Evolutionary conservation across 1,140 invertebrate species (phyloP), one percentile per base, ranked within the genome.

Genomic region (Philotrypesis tridentata): DNA sequence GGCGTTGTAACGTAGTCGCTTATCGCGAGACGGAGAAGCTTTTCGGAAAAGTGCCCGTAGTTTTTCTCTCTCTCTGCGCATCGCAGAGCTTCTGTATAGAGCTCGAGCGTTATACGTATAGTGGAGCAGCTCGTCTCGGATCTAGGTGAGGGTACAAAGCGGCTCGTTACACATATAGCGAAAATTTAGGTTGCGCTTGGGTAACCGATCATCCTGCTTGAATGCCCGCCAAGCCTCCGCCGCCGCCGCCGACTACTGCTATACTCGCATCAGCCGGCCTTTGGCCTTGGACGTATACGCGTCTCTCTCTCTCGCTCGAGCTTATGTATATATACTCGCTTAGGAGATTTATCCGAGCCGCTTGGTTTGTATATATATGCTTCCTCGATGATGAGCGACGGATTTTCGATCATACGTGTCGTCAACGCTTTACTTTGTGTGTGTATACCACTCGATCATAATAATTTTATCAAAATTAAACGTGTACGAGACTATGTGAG

Each of bases 171-270:
- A 67, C 65, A 37, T 75, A 60, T 68, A 81, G 79, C 55, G 60
- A 82, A 82, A 78, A 77, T 82, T 82, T 72, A 82, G 67, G 80
- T 77, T 82, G 80, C 48, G 74, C 74, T 77, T 82, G 67, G 63
- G 67, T 82, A 77, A 82, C 65, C 74, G 65, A 82, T 82, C 14
- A 77, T 82, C 55, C 33, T 77, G 80, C 74, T 82, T 82, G 80
- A 82, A 82, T 82, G 68, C 25, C 60, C 80, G 80, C 74, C 74
- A 82, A 82, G 67, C 48, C 55, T 55, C 48, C 48, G 48, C 48
- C 21, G 23, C 40, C 43, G 60, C 60, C 55, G n/a, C n/a, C n/a
- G n/a, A n/a, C n/a, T n/a, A n/a, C 43, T 40, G 72, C 67, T 68
- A n/a, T n/a, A n/a, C n/a, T n/a, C n/a, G n/a, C 78, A 63, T 80